A percentile compares a stretch with the other conserved stretches of the same genome.
Conservation (phyloP, 1,140 invertebrate genomes). For the Pteromalus puparum region DNA sequence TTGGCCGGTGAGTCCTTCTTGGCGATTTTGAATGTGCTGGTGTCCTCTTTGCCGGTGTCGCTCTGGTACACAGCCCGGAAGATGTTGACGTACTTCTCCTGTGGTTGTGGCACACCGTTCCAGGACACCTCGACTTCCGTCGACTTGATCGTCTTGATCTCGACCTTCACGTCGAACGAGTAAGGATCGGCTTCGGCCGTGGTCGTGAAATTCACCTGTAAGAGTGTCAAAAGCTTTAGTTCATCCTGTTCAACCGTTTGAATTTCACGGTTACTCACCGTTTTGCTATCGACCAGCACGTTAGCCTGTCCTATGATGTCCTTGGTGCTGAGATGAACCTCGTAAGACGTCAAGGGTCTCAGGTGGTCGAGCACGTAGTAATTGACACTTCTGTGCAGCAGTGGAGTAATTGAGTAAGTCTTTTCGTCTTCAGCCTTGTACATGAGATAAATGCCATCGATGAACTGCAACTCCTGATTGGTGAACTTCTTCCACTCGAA, state of each 20-base stretch:
- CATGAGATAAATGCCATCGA: conserved; percentile 83
- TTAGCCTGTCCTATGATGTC: conserved; percentile 85
- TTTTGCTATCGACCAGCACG: conserved; percentile 82
- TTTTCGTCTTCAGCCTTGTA: conserved; percentile 84
- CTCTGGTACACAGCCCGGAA: conserved; percentile 90
- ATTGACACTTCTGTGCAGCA: conserved; percentile 86
- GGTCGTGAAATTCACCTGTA: conserved; percentile 68
- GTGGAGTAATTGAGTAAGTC: conserved; percentile 84
- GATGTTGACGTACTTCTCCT: conserved; percentile 94
- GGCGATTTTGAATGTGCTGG: conserved; percentile 89
- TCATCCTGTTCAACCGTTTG: neutral
- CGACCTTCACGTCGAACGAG: conserved; percentile 86
- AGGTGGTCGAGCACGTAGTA: conserved; percentile 84
- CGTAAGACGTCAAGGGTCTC: conserved; percentile 83
- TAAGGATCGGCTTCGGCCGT: conserved; percentile 81
- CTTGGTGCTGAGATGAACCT: conserved; percentile 86
- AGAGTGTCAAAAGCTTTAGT: conserved; percentile 58
- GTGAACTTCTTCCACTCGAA: conserved; percentile 89
- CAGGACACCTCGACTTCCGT: conserved; percentile 86
- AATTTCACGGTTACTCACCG: conserved; percentile 72
- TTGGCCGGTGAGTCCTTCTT: conserved; percentile 85
- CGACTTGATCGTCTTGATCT: conserved; percentile 84
- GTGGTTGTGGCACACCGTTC: conserved; percentile 89
- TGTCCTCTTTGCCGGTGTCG: conserved; percentile 84
- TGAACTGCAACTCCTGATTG: conserved; percentile 85